Base-by-base conservation (phyloP, 2,888 invertebrate species). In the Apocheima hispidaria region DNA sequence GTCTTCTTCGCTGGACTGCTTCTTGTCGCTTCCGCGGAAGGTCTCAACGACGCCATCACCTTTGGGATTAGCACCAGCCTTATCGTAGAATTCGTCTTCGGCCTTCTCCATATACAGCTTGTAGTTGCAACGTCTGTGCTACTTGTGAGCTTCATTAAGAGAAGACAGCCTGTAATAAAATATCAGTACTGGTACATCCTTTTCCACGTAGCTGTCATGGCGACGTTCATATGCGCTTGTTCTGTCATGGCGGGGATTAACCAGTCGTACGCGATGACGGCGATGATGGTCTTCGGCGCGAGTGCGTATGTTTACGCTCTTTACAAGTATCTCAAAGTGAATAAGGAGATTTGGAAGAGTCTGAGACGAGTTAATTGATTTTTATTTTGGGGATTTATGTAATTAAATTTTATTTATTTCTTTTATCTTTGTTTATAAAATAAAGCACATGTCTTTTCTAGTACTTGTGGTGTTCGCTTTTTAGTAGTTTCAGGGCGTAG, bases 41-140 rank as follows among this genome's bases (percentile, higher is more conserved):
- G 28, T 7, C 20, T 51, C 10, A 28, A 72, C 7, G 64, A 78
- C 54, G 71, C 78, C 1, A 28, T 58, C 0, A 65, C 74, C 0
- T 59, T 76, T 1, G 72, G 82, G 3, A 56, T 64, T 6, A 50
- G 69, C 0, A 83, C 80, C 0, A 76, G 63, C 3, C 26, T 71
- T 0, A 69, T 88, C 0, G 82, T 85, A 0, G 83, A 87, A 56
- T 82, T 87, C 26, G 73, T 86, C 0, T 84, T 84, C 16, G 79
- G 75, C 0, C 54, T 89, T 0, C 75, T 90, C 0, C 88, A 85
- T 52, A 55, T 84, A 0, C 88, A 90, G 46, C 69, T 90, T 0
- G 79, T 86, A n/a, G 78, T 84, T 0, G 90, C 88, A 0, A 79
- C 83, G 0, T 75, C 79, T 0, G 66, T 88, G 2, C 64, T 90